phyloP scores from a whole-genome alignment of 30 jellyfish, hydroid and myxozoan species.

The Hydractinia symbiolongicarpus region DNA sequence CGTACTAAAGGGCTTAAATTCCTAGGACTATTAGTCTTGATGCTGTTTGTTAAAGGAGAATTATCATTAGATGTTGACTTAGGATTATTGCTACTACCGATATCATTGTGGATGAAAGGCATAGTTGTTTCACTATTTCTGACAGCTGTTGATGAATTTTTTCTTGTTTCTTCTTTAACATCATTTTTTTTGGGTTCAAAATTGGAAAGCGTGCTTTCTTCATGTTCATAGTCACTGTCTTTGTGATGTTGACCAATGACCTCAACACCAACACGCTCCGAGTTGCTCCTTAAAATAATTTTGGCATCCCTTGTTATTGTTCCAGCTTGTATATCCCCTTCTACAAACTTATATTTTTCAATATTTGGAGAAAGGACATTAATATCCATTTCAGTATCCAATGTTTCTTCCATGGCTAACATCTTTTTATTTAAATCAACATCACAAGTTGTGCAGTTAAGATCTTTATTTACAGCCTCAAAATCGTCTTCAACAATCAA shows the following conservation, averaged over 20 bases:
- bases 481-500: no score
- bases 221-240: not conserved
- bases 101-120: not conserved
- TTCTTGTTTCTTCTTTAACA: not conserved
- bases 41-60: no score
- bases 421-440: no score
- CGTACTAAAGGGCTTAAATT: constrained; percentile 5
- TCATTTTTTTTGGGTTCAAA: not conserved
- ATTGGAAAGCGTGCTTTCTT: not conserved
- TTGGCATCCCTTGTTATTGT: not conserved
- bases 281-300: not conserved
- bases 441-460: no score
- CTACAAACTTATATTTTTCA: not conserved
- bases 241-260: not conserved
- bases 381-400: no score
- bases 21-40: not conserved
- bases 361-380: no score
- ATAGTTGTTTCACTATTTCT: not conserved
- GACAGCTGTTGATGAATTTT: not conserved
- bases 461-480: no score
- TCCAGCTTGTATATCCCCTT: not conserved
- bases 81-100: not conserved
- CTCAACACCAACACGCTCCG: not conserved
- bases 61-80: not conserved
- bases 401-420: no score